These are phyloP conservation scores for Ptilorrhoa leucosticta DNA, from an alignment of 2,113 vertebrate species.

Conservation along the genomic window DNA sequence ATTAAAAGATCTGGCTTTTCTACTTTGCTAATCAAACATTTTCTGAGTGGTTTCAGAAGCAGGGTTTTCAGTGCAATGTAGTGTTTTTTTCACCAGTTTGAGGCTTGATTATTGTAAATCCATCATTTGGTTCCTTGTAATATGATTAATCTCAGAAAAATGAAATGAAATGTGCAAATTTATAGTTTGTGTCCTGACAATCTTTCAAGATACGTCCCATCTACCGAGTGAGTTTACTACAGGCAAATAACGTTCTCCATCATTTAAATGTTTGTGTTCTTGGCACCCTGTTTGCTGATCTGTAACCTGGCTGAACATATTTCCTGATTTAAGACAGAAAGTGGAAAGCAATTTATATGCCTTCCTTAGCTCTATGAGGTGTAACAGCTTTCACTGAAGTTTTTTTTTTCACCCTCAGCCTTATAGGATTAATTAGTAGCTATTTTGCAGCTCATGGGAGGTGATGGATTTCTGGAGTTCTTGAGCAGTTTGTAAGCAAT, in stretches of 20 bases:
- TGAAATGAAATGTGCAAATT: slow-evolving; percentile 27
- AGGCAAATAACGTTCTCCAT: slow-evolving; percentile 26
- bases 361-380: neutral
- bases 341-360: slow-evolving; percentile 21
- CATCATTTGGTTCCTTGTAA: neutral
- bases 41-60: neutral
- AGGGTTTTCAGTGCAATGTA: neutral
- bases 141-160: slow-evolving; percentile 40
- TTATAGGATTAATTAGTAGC: slow-evolving; percentile 38
- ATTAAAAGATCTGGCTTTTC: neutral
- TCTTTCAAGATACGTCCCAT: neutral
- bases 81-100: neutral
- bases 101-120: slow-evolving; percentile 32
- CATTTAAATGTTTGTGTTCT: slow-evolving; percentile 40
- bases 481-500: neutral
- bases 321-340: slow-evolving; percentile 30
- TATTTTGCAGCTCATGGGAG: neutral
- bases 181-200: slow-evolving; percentile 10
- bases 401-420: neutral
- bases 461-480: neutral
- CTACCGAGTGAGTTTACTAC: neutral
- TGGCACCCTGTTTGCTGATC: slow-evolving; percentile 47
- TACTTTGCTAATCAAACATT: neutral
- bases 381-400: neutral
- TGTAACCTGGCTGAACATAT: slow-evolving; percentile 37